phyloP scores from a whole-genome alignment of 2,888 invertebrate genomes.

The Stenodema calcarata region DNA sequence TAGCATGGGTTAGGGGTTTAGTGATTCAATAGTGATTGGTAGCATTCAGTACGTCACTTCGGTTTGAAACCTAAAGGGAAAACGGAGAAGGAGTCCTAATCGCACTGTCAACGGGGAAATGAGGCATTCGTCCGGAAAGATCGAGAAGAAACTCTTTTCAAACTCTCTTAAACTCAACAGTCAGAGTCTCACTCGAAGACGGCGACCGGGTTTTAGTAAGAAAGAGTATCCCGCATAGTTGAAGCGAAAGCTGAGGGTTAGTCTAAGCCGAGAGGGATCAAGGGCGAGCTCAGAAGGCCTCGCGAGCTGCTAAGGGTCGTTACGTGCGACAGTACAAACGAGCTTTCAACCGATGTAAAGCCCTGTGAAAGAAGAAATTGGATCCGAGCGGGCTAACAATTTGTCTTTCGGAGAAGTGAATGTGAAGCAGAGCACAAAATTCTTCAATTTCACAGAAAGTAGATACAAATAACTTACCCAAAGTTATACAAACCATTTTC shows the following conservation, averaged over 20 bases:
- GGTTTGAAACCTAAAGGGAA: too few relatives aligned
- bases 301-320: slow-evolving; percentile 1
- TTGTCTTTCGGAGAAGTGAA: not conserved
- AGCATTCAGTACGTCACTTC: too few relatives aligned
- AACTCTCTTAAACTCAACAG: not conserved
- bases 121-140: not conserved
- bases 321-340: not conserved
- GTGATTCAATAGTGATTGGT: too few relatives aligned
- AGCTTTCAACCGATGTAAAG: slow-evolving; percentile 1
- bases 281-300: not conserved
- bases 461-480: too few relatives aligned
- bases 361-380: not conserved
- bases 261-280: slow-evolving; percentile 8
- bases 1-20: too few relatives aligned
- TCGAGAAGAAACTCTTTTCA: not conserved
- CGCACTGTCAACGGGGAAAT: not conserved
- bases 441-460: too few relatives aligned
- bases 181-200: not conserved
- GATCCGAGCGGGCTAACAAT: not conserved
- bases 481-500: too few relatives aligned
- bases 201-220: not conserved
- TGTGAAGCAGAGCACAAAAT: too few relatives aligned
- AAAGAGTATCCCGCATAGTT: not conserved
- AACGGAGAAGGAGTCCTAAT: not conserved
- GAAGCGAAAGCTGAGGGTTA: slow-evolving; percentile 27